Conservation (phyloP, 2,113 vertebrate genomes). For the Chiloscyllium plagiosum region DNA sequence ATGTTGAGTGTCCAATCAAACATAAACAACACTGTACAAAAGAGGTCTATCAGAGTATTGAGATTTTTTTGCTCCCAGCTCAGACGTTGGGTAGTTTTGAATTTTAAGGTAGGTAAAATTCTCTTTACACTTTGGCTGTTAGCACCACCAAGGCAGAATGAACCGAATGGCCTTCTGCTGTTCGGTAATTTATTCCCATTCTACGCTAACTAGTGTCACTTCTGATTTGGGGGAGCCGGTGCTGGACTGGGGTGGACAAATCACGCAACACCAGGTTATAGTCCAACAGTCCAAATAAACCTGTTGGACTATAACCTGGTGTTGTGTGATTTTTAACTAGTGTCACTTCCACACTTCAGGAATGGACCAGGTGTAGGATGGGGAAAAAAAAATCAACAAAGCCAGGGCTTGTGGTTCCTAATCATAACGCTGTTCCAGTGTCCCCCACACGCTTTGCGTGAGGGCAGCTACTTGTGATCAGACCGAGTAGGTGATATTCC, state of each 20-base stretch:
- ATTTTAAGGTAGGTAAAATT: background rate
- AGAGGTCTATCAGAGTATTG: background rate
- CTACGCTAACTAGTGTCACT: background rate
- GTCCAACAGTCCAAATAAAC: too few species aligned
- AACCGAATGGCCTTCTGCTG: too few species aligned
- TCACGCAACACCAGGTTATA: too few species aligned
- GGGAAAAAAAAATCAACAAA: background rate
- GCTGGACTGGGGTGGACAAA: too few species aligned
- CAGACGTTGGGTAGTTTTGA: background rate
- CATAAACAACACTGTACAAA: background rate
- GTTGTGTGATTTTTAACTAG: background rate
- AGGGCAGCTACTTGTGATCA: background rate
- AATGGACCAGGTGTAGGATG: background rate
- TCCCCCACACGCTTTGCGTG: background rate
- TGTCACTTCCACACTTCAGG: background rate
- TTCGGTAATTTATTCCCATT: background rate
- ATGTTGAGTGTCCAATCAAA: background rate
- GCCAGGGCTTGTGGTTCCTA: background rate
- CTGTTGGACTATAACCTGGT: too few species aligned
- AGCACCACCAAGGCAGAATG: background rate
- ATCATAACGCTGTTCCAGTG: too few species aligned
- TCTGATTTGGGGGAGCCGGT: too few species aligned
- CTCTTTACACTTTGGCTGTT: background rate
- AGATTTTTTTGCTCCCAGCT: background rate
- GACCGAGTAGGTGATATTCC: background rate